phyloP scores from a whole-genome alignment of 2,113 vertebrate species.

The Oncorhynchus nerka region DNA sequence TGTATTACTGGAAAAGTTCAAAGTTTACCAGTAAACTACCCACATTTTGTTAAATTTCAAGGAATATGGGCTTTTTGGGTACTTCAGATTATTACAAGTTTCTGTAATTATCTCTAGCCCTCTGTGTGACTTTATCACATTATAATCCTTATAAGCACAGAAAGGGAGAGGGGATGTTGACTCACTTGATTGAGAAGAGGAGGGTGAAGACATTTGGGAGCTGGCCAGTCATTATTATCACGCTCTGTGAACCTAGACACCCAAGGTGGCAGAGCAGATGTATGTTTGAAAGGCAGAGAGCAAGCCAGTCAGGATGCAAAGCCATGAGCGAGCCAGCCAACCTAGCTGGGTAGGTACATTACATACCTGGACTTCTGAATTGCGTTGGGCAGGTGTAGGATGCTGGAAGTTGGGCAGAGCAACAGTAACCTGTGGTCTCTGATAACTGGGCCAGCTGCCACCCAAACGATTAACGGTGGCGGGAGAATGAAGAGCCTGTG shows the following conservation, averaged over 20 bases:
- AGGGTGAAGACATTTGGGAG: not conserved
- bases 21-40: no score
- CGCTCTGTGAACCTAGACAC: not conserved
- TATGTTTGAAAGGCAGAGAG: not conserved
- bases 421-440: conserved; percentile 17
- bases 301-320: not conserved
- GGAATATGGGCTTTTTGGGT: no score
- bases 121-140: not conserved
- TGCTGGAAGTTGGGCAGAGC: not conserved
- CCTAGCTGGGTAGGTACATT: conserved; percentile 27
- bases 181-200: no score
- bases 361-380: conserved; percentile 35
- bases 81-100: no score
- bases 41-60: no score
- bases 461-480: not conserved
- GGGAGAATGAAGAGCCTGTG: not conserved
- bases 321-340: not conserved
- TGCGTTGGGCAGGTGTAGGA: not conserved
- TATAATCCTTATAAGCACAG: not conserved
- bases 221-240: not conserved
- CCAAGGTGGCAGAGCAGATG: conserved; percentile 2
- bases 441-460: conserved; percentile 12
- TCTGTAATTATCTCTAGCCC: no score
- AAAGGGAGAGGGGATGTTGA: not conserved
- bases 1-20: no score